Percentiles rank a stretch among this genome's conserved stretches.
These are phyloP conservation scores for Cetonia aurata DNA, from an alignment of 2,888 invertebrate species.

Conservation along the genomic window DNA sequence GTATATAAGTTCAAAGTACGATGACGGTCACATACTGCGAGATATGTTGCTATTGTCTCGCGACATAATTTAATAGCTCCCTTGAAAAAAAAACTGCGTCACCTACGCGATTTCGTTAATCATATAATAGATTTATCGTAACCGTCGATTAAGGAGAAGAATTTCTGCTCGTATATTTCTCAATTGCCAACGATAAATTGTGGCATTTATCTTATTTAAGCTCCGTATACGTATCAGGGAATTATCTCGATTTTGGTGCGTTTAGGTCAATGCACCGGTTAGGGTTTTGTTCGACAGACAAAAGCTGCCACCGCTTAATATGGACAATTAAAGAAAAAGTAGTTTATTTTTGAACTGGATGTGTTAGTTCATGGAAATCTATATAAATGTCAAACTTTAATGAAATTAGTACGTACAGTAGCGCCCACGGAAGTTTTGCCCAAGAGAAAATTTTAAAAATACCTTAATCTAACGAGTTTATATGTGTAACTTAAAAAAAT, in stretches of 20 bases:
- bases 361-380: too few species aligned
- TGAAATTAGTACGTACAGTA: too few species aligned
- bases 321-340: conserved; percentile 13
- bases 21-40: too few species aligned
- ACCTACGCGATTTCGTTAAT: conserved; percentile 9
- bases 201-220: conserved; percentile 22
- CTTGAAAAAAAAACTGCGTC: conserved; percentile 3
- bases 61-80: conserved; percentile 6
- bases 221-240: conserved; percentile 9
- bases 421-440: too few species aligned
- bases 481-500: too few species aligned
- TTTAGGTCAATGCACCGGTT: conserved; percentile 20
- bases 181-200: conserved; percentile 21
- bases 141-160: not conserved
- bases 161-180: conserved; percentile 17
- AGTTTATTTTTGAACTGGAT: not conserved
- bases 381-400: too few species aligned
- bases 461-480: too few species aligned
- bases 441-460: too few species aligned
- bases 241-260: conserved; percentile 21
- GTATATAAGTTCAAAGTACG: too few species aligned
- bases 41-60: not conserved
- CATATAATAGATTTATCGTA: conserved; percentile 19
- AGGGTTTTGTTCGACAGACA: not conserved
- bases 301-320: conserved; percentile 8